Percentiles rank a stretch among this genome's conserved stretches.
These are phyloP conservation scores for Lonchura striata DNA, from an alignment of 2,113 vertebrate genomes.

Conservation along the genomic window DNA sequence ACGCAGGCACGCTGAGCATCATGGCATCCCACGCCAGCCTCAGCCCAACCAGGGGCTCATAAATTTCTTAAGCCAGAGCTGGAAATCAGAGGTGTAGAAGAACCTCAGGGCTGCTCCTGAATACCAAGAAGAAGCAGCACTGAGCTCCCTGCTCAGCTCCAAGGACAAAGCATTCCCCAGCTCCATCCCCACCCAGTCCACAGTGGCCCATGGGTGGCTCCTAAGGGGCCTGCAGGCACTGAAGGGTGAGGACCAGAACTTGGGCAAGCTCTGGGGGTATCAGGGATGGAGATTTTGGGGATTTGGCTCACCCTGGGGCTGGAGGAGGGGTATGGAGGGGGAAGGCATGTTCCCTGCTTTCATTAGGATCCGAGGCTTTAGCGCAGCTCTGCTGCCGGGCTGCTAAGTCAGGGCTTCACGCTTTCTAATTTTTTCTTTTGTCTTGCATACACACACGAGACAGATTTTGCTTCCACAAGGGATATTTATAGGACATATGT, in stretches of 20 bases:
- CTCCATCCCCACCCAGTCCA: not conserved
- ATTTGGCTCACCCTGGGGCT: not conserved
- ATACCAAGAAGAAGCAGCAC: not conserved
- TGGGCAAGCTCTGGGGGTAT: not conserved
- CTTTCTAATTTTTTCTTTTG: conserved; percentile 55
- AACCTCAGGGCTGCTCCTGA: not conserved
- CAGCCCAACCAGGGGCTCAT: not conserved
- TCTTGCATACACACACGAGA: conserved; percentile 36
- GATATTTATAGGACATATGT: conserved; percentile 62
- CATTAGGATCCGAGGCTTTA: not conserved
- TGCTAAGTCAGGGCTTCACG: conserved; percentile 50
- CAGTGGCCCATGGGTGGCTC: not conserved
- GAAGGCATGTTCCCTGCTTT: not conserved
- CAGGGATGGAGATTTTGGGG: fast-evolving
- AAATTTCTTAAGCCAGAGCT: not conserved
- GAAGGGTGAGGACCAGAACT: fast-evolving
- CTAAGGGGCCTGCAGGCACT: not conserved
- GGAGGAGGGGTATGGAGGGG: not conserved
- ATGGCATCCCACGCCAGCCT: not conserved
- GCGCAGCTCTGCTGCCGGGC: not conserved
- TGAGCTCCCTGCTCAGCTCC: not conserved
- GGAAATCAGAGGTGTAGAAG: not conserved
- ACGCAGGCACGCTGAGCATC: not conserved
- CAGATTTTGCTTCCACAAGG: conserved; percentile 54
- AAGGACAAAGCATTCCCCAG: not conserved